Evolutionary conservation across 1,140 invertebrate genomes (phyloP), one percentile per base, ranked within the genome.

Genomic region (Zophobas atratus): DNA sequence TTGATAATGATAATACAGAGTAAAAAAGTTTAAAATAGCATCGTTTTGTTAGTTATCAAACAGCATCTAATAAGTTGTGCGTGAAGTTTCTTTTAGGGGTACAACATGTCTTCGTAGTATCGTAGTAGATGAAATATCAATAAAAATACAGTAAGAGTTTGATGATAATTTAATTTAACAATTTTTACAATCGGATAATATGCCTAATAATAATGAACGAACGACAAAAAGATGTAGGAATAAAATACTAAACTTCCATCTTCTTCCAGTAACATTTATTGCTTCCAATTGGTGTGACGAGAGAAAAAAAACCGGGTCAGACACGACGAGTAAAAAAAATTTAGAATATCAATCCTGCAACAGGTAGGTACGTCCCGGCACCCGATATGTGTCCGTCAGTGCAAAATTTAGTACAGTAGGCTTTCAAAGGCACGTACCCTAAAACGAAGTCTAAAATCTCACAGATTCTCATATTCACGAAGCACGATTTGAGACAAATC

Each of bases 261-360:
- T 20, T 20, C 20, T 20, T 20, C 20, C 20, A 20, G 20, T 20
- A 20, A 20, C 20, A 20, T 20, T 20, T 63, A 32, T 6, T 36
- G 43, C n/a, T 67, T 67, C 60, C 60, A 67, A 67, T 67, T 67
- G 60, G 60, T 67, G 60, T 67, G 60, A 43, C 33, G 2, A 46
- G 49, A 51, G 49, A 20, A 51, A 51, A 51, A 2, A 51, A 51
- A n/a, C 2, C 3, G 6, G 43, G 6, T 67, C 32, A 43, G 20
- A 57, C 20, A 67, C 33, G 2, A 60, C 6, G 35, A 60, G 34
- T 60, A 60, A 60, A 60, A 60, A 60, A 46, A 4, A 4, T 46
- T 46, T 56, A 60, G 38, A 53, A 53, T 46, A 46, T 46, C 43
- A 8, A 46, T 46, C 43, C 43, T 46, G 20, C 5, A 20, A 20